A percentile compares a stretch with the other conserved stretches of the same genome.
phyloP scores from a whole-genome alignment of 2,113 vertebrate genomes.

The Tachuris rubrigastra region DNA sequence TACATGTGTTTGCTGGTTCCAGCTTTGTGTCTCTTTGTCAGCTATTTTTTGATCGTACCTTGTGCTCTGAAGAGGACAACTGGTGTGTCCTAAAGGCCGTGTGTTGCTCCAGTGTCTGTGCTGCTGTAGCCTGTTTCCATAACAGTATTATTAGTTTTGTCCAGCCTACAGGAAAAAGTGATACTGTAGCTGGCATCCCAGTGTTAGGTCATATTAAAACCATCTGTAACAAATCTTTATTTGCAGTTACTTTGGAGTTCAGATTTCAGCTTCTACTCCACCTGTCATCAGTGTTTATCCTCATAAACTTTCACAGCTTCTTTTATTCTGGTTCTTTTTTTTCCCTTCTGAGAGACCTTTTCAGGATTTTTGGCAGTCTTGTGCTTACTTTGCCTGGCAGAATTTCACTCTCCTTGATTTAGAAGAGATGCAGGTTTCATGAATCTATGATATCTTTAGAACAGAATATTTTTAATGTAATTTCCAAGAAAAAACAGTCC shows the following conservation, averaged over 20 bases:
- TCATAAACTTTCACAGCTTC: constrained; percentile 58
- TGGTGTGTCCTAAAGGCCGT: neutral
- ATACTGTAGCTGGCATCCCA: constrained; percentile 41
- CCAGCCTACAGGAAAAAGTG: constrained; percentile 49
- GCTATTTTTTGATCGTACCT: fast-evolving
- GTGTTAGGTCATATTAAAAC: constrained; percentile 59
- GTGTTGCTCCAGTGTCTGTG: neutral
- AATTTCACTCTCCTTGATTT: neutral
- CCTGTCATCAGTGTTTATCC: constrained; percentile 75
- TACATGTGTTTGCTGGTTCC: fast-evolving
- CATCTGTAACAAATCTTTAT: constrained; percentile 76
- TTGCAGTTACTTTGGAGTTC: constrained; percentile 74
- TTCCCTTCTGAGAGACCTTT: neutral
- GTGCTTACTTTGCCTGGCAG: neutral
- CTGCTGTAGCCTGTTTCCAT: neutral
- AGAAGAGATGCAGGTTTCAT: neutral
- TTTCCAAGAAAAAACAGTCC: neutral
- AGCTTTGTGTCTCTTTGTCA: neutral
- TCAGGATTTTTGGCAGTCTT: constrained; percentile 33
- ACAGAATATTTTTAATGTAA: neutral
- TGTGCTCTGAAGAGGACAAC: neutral
- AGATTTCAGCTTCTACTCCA: constrained; percentile 71
- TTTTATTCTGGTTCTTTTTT: neutral
- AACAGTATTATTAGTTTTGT: constrained; percentile 33
- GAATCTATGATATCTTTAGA: neutral